phyloP scores from a whole-genome alignment of 2,113 vertebrate species.

The Dicerorhinus sumatrensis region DNA sequence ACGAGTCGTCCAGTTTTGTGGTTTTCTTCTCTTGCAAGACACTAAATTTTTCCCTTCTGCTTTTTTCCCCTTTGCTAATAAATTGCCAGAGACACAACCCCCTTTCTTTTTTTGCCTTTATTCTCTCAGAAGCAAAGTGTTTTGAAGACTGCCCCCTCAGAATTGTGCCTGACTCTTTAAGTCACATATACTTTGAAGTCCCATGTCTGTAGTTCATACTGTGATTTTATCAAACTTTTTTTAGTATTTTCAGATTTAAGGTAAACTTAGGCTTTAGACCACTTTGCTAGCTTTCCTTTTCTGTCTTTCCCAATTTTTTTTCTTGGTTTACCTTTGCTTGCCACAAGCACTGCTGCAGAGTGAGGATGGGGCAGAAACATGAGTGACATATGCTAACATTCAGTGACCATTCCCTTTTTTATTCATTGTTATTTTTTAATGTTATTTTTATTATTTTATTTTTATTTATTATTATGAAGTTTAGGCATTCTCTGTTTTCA shows the following conservation, averaged over 20 bases:
- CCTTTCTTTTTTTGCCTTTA: not conserved
- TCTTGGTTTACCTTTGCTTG: not conserved
- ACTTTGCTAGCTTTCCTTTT: not conserved
- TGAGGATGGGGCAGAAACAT: not conserved
- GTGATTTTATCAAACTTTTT: not conserved
- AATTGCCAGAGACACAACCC: not conserved
- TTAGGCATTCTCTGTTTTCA: not conserved
- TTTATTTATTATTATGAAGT: not conserved
- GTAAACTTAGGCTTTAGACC: not conserved
- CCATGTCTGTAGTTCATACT: not conserved
- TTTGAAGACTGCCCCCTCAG: not conserved
- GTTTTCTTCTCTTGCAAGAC: not conserved
- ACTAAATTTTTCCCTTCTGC: not conserved
- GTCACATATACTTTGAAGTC: not conserved
- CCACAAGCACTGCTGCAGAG: not conserved
- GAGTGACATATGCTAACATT: not conserved
- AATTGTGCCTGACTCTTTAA: not conserved
- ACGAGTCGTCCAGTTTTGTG: not conserved
- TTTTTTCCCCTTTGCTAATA: not conserved
- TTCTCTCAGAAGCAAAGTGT: not conserved
- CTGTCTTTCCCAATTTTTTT: not conserved
- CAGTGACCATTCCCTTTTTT: not conserved
- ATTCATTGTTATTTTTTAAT: not conserved
- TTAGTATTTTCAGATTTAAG: not conserved
- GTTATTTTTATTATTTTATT: not conserved